Conservation (phyloP, 1,140 invertebrate genomes). For the Fopius arisanus region DNA sequence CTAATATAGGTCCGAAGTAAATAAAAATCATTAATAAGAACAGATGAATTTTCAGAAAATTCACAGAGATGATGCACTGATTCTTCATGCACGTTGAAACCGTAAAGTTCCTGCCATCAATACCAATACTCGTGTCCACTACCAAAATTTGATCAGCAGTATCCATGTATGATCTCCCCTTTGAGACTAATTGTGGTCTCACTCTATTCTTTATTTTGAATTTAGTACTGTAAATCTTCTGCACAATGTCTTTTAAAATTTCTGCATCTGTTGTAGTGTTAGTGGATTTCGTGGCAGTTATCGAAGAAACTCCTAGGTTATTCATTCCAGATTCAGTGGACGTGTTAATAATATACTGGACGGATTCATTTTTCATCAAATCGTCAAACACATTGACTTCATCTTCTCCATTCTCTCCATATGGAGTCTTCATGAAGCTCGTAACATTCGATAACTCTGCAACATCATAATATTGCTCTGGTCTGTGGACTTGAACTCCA, state of each 20-base stretch:
- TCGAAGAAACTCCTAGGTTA: neutral
- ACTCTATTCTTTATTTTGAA: slow-evolving; percentile 18
- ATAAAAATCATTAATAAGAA: slow-evolving; percentile 41
- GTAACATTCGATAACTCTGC: neutral
- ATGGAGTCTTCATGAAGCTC: neutral
- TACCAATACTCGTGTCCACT: neutral
- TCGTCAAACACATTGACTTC: slow-evolving; percentile 24
- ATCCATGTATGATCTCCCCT: neutral
- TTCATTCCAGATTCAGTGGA: neutral
- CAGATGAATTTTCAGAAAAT: slow-evolving; percentile 44
- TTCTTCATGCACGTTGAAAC: slow-evolving; percentile 21
- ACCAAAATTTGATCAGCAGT: neutral
- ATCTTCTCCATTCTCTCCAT: neutral
- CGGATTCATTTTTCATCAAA: slow-evolving; percentile 16
- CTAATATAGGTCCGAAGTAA: slow-evolving; percentile 46
- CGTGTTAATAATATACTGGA: neutral
- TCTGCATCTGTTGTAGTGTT: slow-evolving; percentile 19
- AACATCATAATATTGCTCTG: neutral
- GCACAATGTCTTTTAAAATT: slow-evolving; percentile 39
- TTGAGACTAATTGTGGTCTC: neutral
- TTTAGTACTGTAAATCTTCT: slow-evolving; percentile 37
- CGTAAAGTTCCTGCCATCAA: neutral
- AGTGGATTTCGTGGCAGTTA: neutral
- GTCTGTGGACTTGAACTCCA: neutral
- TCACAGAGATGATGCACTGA: slow-evolving; percentile 42